Base-by-base conservation (phyloP, 2,888 invertebrate species). In the Stenodema calcarata region DNA sequence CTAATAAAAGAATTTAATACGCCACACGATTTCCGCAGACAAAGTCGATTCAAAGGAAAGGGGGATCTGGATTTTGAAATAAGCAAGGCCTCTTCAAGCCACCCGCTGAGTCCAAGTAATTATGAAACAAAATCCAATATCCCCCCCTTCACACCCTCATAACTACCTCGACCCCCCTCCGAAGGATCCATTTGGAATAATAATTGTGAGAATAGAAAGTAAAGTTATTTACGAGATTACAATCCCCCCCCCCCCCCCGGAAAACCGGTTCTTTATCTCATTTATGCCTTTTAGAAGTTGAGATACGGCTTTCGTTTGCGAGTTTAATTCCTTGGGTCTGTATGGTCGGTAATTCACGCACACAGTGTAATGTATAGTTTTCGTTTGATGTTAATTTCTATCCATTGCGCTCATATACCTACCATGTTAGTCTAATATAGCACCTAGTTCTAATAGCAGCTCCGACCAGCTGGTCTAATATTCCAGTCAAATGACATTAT, bases 201-300 rank as follows among this genome's bases (percentile, higher is more conserved):
- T 80, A 82, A 82, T 82, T 82, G 82, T 82, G 82, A 70, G 82
- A 82, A 70, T 82, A 82, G 82, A 82, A 82, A 82, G 82, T 82
- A 69, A 70, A 69, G 82, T 82, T 80, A 80, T 80, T 82, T 82
- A 82, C 70, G 82, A 82, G 82, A 82, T 82, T 82, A 70, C 69
- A 41, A 42, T 54, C 54, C 30, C 50, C 35, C 7, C 35, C 35
- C n/a, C 35, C 7, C 35, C 35, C 14, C 62, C 1, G 35, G 44
- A 18, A 41, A 82, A 82, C 82, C 82, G 82, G 82, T 82, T 70
- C 82, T 47, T 69, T 69, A 82, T 41, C 69, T 82, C 70, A 62
- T 70, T 82, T 70, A 70, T 69, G 80, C 54, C 80, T 80, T 80
- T 80, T 80, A 80, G 42, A 42, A 44, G 78, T 44, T 44, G 44